Conservation (phyloP, 2,888 invertebrate species). For the Tetramorium bicarinatum region DNA sequence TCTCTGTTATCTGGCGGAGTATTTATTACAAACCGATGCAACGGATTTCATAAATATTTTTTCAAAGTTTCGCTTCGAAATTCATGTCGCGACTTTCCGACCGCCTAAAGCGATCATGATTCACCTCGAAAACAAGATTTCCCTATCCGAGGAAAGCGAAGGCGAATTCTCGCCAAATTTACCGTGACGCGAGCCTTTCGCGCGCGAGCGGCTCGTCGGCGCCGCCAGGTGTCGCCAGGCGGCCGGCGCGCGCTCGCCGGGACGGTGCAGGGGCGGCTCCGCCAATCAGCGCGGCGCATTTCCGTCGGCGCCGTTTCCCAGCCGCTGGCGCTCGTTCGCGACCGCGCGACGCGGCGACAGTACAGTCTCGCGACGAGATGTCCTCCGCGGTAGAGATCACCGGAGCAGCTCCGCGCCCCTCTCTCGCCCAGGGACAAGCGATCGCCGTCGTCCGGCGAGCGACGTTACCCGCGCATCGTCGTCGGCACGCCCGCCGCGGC, state of each 20-base stretch:
- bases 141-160: neutral
- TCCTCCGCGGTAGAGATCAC: constrained; percentile 26
- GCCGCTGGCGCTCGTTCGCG: neutral
- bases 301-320: constrained; percentile 11
- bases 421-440: neutral
- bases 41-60: neutral
- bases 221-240: constrained; percentile 27
- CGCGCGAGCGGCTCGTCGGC: neutral
- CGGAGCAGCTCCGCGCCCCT: constrained; percentile 10
- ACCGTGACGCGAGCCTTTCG: neutral
- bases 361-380: constrained; percentile 51
- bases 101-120: neutral
- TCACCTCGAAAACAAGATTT: neutral
- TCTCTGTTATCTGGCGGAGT: neutral
- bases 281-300: constrained; percentile 32
- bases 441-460: neutral
- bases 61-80: neutral
- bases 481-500: constrained; percentile 26
- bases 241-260: neutral
- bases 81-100: neutral
- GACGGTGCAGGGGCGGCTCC: neutral
- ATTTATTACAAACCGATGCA: neutral
- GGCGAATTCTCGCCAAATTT: neutral
- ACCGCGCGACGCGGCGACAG: neutral
- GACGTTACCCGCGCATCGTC: constrained; percentile 1